Conservation (phyloP, 2,888 invertebrate genomes). For the Itoplectis maculator region DNA sequence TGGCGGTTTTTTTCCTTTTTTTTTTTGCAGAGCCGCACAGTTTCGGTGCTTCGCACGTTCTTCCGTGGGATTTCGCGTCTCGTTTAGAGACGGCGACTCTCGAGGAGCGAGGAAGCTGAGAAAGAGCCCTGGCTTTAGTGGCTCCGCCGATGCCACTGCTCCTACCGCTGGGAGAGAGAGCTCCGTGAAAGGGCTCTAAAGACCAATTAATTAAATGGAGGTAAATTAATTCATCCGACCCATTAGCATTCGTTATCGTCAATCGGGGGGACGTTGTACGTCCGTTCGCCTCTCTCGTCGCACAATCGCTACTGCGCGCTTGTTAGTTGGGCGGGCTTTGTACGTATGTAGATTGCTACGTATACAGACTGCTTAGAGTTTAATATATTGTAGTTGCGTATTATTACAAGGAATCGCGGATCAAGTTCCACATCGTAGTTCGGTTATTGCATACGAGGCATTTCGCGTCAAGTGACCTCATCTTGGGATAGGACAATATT, state of each 20-base stretch:
- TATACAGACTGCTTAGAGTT: slow-evolving; percentile 6
- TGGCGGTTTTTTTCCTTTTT: too few species aligned
- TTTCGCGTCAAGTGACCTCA: neutral
- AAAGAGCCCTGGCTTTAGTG: slow-evolving; percentile 26
- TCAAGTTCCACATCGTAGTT: slow-evolving; percentile 26
- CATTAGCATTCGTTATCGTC: slow-evolving; percentile 83
- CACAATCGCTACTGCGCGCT: slow-evolving; percentile 49
- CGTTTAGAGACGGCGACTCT: slow-evolving; percentile 27
- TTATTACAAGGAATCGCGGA: slow-evolving; percentile 35
- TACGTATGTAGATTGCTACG: slow-evolving; percentile 3
- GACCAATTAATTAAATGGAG: slow-evolving; percentile 82
- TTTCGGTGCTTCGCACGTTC: slow-evolving; percentile 34
- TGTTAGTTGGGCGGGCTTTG: slow-evolving; percentile 7
- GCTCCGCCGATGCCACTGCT: slow-evolving; percentile 32
- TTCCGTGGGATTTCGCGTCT: slow-evolving; percentile 16
- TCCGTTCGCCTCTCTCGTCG: slow-evolving; percentile 68
- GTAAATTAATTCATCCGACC: slow-evolving; percentile 82
- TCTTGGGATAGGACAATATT: neutral
- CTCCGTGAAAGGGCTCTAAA: slow-evolving; percentile 68
- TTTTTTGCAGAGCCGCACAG: neutral
- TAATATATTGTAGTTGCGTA: slow-evolving; percentile 15
- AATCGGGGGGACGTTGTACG: slow-evolving; percentile 72
- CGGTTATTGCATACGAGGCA: slow-evolving; percentile 9
- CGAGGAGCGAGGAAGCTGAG: slow-evolving; percentile 56
- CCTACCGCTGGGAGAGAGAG: slow-evolving; percentile 30